Evolutionary conservation across 2,888 invertebrate species (phyloP).

Genomic region (Tridacna gigas): DNA sequence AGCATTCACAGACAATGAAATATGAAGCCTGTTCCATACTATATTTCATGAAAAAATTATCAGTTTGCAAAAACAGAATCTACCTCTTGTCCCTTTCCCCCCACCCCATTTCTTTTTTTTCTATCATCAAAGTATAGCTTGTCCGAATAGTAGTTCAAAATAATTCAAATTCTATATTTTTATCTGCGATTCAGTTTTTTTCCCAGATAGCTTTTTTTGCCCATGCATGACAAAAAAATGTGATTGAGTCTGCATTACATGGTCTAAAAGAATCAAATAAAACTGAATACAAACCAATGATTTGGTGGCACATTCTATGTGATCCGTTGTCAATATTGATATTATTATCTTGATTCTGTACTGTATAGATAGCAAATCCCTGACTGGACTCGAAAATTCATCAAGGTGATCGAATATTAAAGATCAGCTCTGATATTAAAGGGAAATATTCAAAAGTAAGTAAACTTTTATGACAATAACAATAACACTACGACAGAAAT

Average conservation of each 20-base stretch:
- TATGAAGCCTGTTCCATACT: no score
- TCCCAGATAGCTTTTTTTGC: not conserved
- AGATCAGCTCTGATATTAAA: conserved; percentile 80
- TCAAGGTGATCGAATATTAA: conserved; percentile 74
- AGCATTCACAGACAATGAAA: no score
- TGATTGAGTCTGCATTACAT: not conserved
- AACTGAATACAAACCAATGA: conserved; percentile 65
- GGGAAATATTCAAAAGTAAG: conserved; percentile 75
- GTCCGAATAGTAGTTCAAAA: no score
- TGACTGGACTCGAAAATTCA: conserved; percentile 76
- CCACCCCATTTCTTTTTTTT: no score
- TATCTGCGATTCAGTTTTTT: not conserved
- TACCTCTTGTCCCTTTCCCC: no score
- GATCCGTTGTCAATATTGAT: conserved; percentile 61
- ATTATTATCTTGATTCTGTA: conserved; percentile 55
- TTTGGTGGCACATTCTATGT: conserved; percentile 52
- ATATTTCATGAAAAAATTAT: no score
- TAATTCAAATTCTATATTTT: no score
- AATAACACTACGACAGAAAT: not conserved
- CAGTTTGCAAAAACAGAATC: no score
- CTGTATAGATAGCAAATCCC: conserved; percentile 64
- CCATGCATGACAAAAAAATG: conserved; percentile 21
- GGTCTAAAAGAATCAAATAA: conserved; percentile 41
- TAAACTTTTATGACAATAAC: conserved; percentile 43
- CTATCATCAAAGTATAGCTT: no score